Evolutionary conservation across 2,888 invertebrate genomes (phyloP), one percentile per base, ranked within the genome.

Genomic region (Pandemis heparana): DNA sequence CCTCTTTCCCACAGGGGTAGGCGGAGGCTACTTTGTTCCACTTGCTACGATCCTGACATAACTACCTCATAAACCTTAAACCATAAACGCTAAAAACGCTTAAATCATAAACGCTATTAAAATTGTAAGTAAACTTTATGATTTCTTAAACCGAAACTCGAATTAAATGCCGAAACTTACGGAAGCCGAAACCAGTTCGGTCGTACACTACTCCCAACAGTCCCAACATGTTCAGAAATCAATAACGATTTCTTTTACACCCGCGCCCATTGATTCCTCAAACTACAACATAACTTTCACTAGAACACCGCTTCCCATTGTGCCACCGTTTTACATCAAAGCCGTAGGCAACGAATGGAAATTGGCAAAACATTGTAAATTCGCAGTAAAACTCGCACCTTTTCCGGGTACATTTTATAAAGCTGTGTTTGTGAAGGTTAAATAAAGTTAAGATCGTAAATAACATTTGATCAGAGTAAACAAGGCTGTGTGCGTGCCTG

Each of bases 181-280:
- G 23, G 23, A 32, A 4, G 23, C 23, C 23, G 23, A 32, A 32
- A 32, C 23, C 23, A 32, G 23, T 32, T 32, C 23, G 23, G 23
- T 32, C 23, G 23, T 32, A 32, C 23, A 32, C 23, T 32, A 32
- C 23, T 56, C 10, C 56, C 23, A 79, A 77, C 80, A 81, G 82
- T 83, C 79, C 81, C 80, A 82, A 82, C 56, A 56, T 23, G 56
- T 56, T 12, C 14, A 7, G 23, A 23, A 56, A 56, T 56, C 56
- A 56, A 56, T 23, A 23, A 56, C 23, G 18, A 16, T 18, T 53
- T 53, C 53, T 53, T 53, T 53, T 9, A 16, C 53, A 8, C 56
- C 56, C 23, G 18, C 23, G 9, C 56, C 56, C 9, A 53, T 56
- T 56, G 56, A 23, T 56, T 56, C 23, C 12, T 23, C 56, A 56